A percentile compares a stretch with the other conserved stretches of the same genome.
Evolutionary conservation across 2,113 vertebrate genomes (phyloP).

Genomic region (Progne subis): DNA sequence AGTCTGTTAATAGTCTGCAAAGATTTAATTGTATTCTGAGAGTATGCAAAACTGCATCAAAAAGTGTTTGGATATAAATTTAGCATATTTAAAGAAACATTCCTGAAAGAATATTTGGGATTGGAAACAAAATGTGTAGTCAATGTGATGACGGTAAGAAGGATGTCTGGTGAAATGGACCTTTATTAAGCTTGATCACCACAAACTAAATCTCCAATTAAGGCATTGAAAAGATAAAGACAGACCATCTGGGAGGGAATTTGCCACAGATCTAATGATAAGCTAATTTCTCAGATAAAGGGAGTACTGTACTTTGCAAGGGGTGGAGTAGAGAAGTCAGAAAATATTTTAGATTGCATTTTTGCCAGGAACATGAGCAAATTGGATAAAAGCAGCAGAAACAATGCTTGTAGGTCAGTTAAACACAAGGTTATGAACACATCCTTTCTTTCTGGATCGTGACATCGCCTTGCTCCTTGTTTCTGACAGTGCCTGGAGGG

Average conservation of each 20-base stretch:
- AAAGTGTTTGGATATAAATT: not conserved
- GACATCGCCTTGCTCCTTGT: not conserved
- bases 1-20: not conserved
- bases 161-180: not conserved
- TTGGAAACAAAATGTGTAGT: not conserved
- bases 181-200: constrained; percentile 29
- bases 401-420: not conserved
- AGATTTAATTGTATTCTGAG: not conserved
- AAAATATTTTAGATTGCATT: not conserved
- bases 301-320: not conserved
- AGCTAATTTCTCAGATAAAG: constrained; percentile 24
- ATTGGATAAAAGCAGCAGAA: not conserved
- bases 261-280: constrained; percentile 43
- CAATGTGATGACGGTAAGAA: not conserved
- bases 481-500: not conserved
- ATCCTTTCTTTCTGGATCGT: not conserved
- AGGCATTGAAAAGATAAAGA: constrained; percentile 46
- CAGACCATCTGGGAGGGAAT: constrained; percentile 62
- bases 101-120: not conserved
- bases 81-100: not conserved
- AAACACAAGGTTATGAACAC: not conserved
- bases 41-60: not conserved
- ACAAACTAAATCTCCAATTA: constrained; percentile 60
- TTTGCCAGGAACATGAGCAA: not conserved
- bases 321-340: not conserved